Percentiles rank a stretch among this genome's conserved stretches.
Evolutionary conservation across 35 echinoderm and acorn worm species (phyloP).

Genomic region (Apostichopus californicus): DNA sequence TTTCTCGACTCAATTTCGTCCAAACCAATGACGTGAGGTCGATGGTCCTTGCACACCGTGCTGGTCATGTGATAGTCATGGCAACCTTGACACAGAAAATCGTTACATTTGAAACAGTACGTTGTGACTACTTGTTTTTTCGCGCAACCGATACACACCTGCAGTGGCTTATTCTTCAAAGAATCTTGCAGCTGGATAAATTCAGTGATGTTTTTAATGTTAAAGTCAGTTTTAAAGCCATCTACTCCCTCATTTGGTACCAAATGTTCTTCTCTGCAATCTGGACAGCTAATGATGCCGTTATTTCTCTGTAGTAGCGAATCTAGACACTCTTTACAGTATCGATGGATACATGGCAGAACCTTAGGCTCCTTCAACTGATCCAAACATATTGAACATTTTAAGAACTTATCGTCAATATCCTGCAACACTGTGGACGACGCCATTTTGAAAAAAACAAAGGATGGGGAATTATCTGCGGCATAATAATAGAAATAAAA

Average conservation of each 20-base stretch:
- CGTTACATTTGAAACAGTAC: conserved; percentile 39
- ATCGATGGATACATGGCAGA: conserved; percentile 28
- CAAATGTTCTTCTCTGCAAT: not conserved
- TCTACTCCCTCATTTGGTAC: not conserved
- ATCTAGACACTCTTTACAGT: not conserved
- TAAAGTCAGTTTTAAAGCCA: conserved; percentile 40
- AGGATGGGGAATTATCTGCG: no score
- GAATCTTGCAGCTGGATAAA: conserved; percentile 19
- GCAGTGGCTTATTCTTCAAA: not conserved
- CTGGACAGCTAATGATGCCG: not conserved
- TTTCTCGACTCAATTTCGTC: not conserved
- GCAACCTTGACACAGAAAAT: conserved; percentile 22
- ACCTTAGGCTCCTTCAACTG: conserved; percentile 29
- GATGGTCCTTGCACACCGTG: not conserved
- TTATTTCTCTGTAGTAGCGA: not conserved
- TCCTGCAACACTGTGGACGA: conserved; percentile 1
- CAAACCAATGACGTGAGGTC: not conserved
- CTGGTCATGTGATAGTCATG: conserved; percentile 1
- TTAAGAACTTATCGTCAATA: conserved; percentile 35
- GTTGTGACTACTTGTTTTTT: not conserved
- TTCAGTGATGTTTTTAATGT: conserved; percentile 28
- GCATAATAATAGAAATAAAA: no score
- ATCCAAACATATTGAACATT: conserved; percentile 46
- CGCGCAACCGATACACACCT: not conserved
- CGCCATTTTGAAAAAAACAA: not conserved